Conservation (phyloP, 2,797 vertebrate species). For the Lerista edwardsae region DNA sequence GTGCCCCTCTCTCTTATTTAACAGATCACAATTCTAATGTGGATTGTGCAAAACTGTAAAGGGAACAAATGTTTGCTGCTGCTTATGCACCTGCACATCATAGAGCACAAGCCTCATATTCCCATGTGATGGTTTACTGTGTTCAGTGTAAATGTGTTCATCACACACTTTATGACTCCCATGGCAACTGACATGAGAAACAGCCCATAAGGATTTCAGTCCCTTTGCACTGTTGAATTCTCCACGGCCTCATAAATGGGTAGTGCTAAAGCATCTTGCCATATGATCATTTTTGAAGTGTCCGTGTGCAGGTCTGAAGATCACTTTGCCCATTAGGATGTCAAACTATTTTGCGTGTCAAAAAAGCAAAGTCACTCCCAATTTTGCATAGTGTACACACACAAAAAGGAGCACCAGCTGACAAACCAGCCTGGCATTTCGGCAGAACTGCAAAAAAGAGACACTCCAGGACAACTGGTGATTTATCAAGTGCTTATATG, state of each 20-base stretch:
- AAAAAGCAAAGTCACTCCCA: neutral
- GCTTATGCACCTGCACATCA: neutral
- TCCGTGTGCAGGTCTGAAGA: neutral
- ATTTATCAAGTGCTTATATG: slow-evolving; percentile 46
- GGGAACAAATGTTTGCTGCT: neutral
- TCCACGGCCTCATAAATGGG: neutral
- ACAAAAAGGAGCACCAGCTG: neutral
- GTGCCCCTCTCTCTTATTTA: neutral
- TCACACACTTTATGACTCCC: neutral
- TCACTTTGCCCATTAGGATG: neutral
- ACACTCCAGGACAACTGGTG: slow-evolving; percentile 20
- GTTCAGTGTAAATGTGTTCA: neutral
- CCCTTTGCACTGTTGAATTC: neutral
- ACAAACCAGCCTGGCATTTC: slow-evolving; percentile 19
- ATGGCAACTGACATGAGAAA: neutral
- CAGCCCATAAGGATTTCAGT: neutral
- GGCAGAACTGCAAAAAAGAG: neutral
- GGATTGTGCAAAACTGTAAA: neutral
- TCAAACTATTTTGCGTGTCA: neutral
- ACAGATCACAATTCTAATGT: neutral
- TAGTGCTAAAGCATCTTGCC: neutral
- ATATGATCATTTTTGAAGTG: neutral
- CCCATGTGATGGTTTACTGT: neutral
- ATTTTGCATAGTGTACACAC: neutral
- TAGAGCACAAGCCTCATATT: neutral